These are phyloP conservation scores for Arrhopalites spinosus DNA, from an alignment of 2,888 invertebrate species.

Conservation along the genomic window DNA sequence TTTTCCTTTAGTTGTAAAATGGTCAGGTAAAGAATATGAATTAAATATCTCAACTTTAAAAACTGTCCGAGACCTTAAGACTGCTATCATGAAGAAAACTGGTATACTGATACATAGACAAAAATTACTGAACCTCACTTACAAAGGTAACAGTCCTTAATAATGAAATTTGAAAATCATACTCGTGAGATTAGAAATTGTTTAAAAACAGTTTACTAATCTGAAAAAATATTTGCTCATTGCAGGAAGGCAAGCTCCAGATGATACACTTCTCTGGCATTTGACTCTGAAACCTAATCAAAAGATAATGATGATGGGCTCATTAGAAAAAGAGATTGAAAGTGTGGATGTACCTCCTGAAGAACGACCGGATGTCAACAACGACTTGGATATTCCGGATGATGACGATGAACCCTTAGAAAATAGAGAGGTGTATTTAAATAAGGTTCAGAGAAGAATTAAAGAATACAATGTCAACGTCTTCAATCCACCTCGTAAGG, in stretches of 20 bases:
- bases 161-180: not conserved
- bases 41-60: constrained; percentile 80
- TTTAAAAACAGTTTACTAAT: not conserved
- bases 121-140: constrained; percentile 88
- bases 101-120: constrained; percentile 91
- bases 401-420: constrained; percentile 70
- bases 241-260: constrained; percentile 81
- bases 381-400: constrained; percentile 53
- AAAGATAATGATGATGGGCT: constrained; percentile 97
- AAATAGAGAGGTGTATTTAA: constrained; percentile 66
- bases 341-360: constrained; percentile 80
- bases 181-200: not conserved
- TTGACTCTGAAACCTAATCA: constrained; percentile 83
- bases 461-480: constrained; percentile 64
- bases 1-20: constrained; percentile 86
- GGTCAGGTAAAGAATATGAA: constrained; percentile 89
- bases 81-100: constrained; percentile 82
- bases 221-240: constrained; percentile 23
- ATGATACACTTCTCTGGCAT: constrained; percentile 75
- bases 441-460: constrained; percentile 62
- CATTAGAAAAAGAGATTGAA: constrained; percentile 87
- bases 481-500: constrained; percentile 78
- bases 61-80: constrained; percentile 77
- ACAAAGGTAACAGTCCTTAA: constrained; percentile 71
- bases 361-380: constrained; percentile 52